A percentile compares a stretch with the other conserved stretches of the same genome.
phyloP scores from a whole-genome alignment of 2,113 vertebrate genomes.

The Sclerurus mexicanus region DNA sequence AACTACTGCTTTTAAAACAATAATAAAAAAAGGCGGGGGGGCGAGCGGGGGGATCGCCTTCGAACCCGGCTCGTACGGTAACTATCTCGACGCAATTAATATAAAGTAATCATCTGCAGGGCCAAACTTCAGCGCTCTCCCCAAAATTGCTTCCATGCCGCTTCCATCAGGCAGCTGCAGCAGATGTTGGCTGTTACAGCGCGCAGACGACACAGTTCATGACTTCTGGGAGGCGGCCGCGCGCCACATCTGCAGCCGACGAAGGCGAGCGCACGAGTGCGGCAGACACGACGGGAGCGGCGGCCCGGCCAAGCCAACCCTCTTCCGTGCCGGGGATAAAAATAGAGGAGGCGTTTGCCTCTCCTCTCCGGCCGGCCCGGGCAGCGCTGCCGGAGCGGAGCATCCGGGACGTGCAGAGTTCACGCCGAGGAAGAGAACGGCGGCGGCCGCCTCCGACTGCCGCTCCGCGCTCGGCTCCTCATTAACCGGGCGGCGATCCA shows the following conservation, averaged over 20 bases:
- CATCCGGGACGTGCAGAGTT: conserved; percentile 60
- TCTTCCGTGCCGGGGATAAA: conserved; percentile 74
- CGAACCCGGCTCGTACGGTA: neutral
- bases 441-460: conserved; percentile 67
- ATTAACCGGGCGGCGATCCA: conserved; percentile 82
- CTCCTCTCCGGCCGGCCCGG: conserved; percentile 40
- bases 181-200: conserved; percentile 86
- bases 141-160: conserved; percentile 64
- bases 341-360: conserved; percentile 67
- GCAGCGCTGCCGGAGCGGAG: conserved; percentile 50
- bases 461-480: conserved; percentile 70
- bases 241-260: conserved; percentile 82
- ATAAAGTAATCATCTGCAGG: conserved; percentile 48
- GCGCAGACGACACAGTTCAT: conserved; percentile 84
- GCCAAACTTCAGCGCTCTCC: conserved; percentile 36
- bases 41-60: neutral
- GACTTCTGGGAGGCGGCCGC: conserved; percentile 78
- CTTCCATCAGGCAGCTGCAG: conserved; percentile 75
- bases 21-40: neutral
- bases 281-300: conserved; percentile 67
- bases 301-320: conserved; percentile 64
- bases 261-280: conserved; percentile 74
- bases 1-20: conserved; percentile 64
- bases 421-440: conserved; percentile 60
- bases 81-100: conserved; percentile 69